A percentile compares a stretch with the other conserved stretches of the same genome.
phyloP scores from a whole-genome alignment of 2,888 invertebrate species.

The Penaeus monodon region DNA sequence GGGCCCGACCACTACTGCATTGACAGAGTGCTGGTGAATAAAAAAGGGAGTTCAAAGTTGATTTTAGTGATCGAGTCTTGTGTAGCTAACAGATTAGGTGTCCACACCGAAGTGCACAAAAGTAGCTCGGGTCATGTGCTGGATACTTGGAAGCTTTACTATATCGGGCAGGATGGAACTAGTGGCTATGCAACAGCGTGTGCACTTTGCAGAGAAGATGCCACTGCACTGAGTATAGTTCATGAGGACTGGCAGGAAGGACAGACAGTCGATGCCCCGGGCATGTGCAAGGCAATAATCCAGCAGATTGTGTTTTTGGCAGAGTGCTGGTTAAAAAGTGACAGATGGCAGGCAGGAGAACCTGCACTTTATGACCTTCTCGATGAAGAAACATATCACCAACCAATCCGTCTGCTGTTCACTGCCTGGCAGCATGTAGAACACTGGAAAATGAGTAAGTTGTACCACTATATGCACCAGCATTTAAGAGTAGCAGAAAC shows the following conservation, averaged over 20 bases:
- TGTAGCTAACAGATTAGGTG: slow-evolving; percentile 46
- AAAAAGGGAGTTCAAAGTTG: slow-evolving; percentile 51
- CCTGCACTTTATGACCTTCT: slow-evolving; percentile 55
- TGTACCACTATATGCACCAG: slow-evolving; percentile 53
- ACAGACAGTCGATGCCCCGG: slow-evolving; percentile 42
- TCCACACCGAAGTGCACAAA: slow-evolving; percentile 38
- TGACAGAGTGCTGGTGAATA: slow-evolving; percentile 43
- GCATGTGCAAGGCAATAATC: slow-evolving; percentile 43
- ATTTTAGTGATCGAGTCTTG: slow-evolving; percentile 39
- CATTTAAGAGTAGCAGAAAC: slow-evolving; percentile 35
- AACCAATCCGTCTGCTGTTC: slow-evolving; percentile 54
- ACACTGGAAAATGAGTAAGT: slow-evolving; percentile 60
- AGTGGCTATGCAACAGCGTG: slow-evolving; percentile 29
- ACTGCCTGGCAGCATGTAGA: slow-evolving; percentile 62
- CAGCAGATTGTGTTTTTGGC: slow-evolving; percentile 51
- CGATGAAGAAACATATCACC: slow-evolving; percentile 55
- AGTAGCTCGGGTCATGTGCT: slow-evolving; percentile 38
- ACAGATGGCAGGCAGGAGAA: slow-evolving; percentile 58
- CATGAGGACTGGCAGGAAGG: slow-evolving; percentile 41
- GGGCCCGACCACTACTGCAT: slow-evolving; percentile 52
- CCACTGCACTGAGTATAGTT: slow-evolving; percentile 17
- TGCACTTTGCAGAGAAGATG: slow-evolving; percentile 43
- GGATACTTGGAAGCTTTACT: slow-evolving; percentile 49
- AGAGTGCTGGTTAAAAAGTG: slow-evolving; percentile 52
- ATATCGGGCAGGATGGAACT: slow-evolving; percentile 38